Conservation (phyloP, 2,113 vertebrate genomes). For the Willisornis vidua region DNA sequence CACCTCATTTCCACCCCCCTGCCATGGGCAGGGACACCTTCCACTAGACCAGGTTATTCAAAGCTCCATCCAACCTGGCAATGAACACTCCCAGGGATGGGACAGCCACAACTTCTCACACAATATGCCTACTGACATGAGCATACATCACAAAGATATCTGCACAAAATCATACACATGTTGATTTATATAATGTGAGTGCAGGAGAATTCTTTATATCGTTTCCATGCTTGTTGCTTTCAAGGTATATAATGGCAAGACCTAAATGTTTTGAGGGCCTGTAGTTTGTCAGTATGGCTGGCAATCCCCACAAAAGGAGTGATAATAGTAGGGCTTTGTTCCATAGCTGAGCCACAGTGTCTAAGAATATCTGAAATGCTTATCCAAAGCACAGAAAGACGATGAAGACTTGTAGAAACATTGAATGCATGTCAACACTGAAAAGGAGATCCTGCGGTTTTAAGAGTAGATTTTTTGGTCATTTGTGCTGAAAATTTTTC, state of each 20-base stretch:
- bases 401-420: slow-evolving; percentile 7
- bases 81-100: not conserved
- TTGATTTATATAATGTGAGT: not conserved
- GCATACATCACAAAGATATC: not conserved
- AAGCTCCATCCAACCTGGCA: not conserved
- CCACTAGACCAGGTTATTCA: not conserved
- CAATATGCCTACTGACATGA: rapidly evolving
- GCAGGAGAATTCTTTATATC: not conserved
- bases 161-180: not conserved
- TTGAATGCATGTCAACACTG: not conserved
- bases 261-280: not conserved
- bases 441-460: not conserved
- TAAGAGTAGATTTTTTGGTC: not conserved
- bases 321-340: not conserved
- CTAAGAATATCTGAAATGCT: not conserved
- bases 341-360: not conserved
- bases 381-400: not conserved
- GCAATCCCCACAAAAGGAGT: not conserved
- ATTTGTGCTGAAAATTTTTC: not conserved
- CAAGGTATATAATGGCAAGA: not conserved
- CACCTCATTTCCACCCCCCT: not conserved
- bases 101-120: not conserved
- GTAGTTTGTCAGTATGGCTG: not conserved
- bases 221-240: not conserved
- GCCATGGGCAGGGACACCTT: not conserved